These are phyloP conservation scores for Arothron firmamentum DNA, from an alignment of 2,113 vertebrate genomes.

Conservation along the genomic window DNA sequence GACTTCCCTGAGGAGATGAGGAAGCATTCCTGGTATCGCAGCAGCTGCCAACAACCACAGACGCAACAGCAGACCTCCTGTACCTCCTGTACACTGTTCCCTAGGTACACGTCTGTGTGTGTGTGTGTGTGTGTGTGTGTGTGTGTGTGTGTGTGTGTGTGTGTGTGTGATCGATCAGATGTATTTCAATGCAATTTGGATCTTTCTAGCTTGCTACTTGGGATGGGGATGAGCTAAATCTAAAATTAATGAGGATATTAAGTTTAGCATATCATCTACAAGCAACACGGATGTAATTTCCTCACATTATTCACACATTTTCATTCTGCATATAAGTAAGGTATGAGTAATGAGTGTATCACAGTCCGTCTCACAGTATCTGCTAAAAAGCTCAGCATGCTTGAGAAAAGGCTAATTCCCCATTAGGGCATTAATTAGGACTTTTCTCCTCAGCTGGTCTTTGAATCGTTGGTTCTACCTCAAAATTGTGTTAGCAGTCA, in stretches of 20 bases:
- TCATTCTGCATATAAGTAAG: slow-evolving; percentile 57
- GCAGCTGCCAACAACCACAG: neutral
- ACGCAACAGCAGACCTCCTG: too few relatives aligned
- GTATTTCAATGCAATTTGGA: too few relatives aligned
- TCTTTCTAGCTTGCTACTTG: too few relatives aligned
- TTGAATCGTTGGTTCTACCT: slow-evolving; percentile 31
- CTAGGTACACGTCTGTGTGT: too few relatives aligned
- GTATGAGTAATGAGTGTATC: slow-evolving; percentile 33
- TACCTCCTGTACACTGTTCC: neutral
- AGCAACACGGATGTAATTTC: neutral
- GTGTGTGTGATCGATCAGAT: neutral
- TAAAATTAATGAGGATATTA: too few relatives aligned
- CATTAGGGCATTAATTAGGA: slow-evolving; percentile 69
- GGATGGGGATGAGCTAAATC: too few relatives aligned
- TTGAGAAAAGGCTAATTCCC: slow-evolving; percentile 47
- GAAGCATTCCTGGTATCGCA: neutral
- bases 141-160: too few relatives aligned
- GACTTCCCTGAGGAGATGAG: neutral
- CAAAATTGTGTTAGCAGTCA: slow-evolving; percentile 33
- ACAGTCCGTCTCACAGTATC: slow-evolving; percentile 43
- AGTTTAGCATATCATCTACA: too few relatives aligned
- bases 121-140: too few relatives aligned
- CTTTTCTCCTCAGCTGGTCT: slow-evolving; percentile 38
- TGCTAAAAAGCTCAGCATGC: slow-evolving; percentile 41
- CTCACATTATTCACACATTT: slow-evolving; percentile 18